Conservation (phyloP, 2,797 vertebrate species). For the Tachyglossus aculeatus region DNA sequence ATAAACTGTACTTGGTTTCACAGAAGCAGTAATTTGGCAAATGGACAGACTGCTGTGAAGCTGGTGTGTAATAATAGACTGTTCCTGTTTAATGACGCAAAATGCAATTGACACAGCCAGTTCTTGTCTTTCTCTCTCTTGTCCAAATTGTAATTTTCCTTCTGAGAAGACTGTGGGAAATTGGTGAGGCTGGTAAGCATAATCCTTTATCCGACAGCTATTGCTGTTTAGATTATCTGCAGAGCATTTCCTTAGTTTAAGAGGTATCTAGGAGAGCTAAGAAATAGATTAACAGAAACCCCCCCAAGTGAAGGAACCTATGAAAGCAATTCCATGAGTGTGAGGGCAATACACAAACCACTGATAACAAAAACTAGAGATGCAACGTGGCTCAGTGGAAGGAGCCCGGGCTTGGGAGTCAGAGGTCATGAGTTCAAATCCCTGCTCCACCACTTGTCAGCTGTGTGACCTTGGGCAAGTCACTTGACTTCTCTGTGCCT, state of each 20-base stretch:
- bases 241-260: background rate
- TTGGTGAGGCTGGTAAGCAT: background rate
- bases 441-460: too few species aligned
- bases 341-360: too few species aligned
- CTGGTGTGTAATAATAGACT: background rate
- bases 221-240: background rate
- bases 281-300: background rate
- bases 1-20: background rate
- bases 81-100: background rate
- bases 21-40: background rate
- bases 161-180: too few species aligned
- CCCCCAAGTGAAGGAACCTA: background rate
- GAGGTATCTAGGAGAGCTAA: background rate
- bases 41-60: background rate
- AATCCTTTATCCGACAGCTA: background rate
- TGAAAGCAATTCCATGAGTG: background rate
- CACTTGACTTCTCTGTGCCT: too few species aligned
- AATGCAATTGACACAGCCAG: background rate
- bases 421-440: too few species aligned
- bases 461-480: too few species aligned
- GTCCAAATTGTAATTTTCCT: too few species aligned
- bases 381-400: too few species aligned
- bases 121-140: too few species aligned
- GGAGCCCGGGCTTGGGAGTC: too few species aligned
- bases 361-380: too few species aligned